Base-by-base conservation (phyloP, 1,140 invertebrate species). In the Trachymyrmex septentrionalis region DNA sequence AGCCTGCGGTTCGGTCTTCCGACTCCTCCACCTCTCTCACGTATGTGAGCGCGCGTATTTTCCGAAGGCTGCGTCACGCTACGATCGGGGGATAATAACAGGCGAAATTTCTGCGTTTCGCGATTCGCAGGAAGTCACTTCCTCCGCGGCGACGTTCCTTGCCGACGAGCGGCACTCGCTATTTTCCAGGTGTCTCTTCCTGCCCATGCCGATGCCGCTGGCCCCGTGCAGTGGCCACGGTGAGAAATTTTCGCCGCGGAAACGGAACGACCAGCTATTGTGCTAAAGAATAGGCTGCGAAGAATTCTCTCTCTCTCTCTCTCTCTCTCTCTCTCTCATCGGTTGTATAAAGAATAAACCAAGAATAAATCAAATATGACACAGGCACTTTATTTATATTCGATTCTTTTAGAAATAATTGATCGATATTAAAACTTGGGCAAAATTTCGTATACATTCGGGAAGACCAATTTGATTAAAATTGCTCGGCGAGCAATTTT, bases 101-200 rank as follows among this genome's bases (percentile, higher is more conserved):
- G 76, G 86, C 81, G 81, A 90, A 90, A 90, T 76, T 89, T 90
- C 76, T 90, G 48, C 50, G 59, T 19, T 61, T 82, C 71, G 72
- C 81, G 88, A 90, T 87, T 87, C 76, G 88, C 89, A 90, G 89
- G 89, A 90, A 90, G 89, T 86, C 66, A 73, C 88, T 90, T 90
- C 89, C 89, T 82, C 57, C 66, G 80, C 71, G 71, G 80, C 63
- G 80, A 75, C 76, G 86, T 87, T 61, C 48, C 76, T 80, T 21
- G 27, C 12, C 73, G 75, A 6, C 88, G 88, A 89, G 73, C 89
- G 86, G 80, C 81, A 61, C 59, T 34, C 64, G 78, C 88, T 82
- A 66, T 85, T 76, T 85, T 88, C 81, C 89, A 90, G 88, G 89
- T 90, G 89, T 90, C 86, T 63, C 89, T 90, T 90, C 88, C 89